Conservation (phyloP, 1,140 invertebrate species). For the Antheraea pernyi region DNA sequence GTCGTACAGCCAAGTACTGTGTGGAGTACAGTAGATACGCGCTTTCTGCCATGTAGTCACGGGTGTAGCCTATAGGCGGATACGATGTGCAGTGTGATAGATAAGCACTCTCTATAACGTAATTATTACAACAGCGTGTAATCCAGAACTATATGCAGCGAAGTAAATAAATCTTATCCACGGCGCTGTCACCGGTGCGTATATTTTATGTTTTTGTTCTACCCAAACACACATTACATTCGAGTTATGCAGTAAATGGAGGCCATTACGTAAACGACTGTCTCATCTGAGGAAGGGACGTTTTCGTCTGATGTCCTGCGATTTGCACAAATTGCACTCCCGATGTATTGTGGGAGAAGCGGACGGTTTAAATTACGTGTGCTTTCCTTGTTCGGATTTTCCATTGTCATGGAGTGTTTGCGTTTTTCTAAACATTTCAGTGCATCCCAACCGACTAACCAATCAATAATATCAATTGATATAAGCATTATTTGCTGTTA, state of each 20-base stretch:
- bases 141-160: neutral
- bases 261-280: constrained; percentile 1
- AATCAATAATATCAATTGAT: no score
- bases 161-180: neutral
- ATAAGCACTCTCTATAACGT: no score
- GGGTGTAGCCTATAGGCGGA: no score
- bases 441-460: neutral
- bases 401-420: neutral
- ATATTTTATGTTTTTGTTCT: constrained; percentile 2
- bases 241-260: constrained; percentile 4
- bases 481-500: no score
- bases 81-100: no score
- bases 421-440: neutral
- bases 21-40: no score
- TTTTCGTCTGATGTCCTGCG: constrained; percentile 1
- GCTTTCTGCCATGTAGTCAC: no score
- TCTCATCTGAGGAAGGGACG: constrained; percentile 1
- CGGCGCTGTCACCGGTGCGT: neutral
- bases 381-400: neutral
- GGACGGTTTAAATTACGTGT: constrained; percentile 1
- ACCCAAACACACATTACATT: constrained; percentile 3
- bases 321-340: constrained; percentile 4
- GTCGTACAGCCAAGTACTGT: no score
- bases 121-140: no score
- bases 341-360: neutral